Evolutionary conservation across 1,140 invertebrate species (phyloP).

Genomic region (Zaprionus tsacasi): DNA sequence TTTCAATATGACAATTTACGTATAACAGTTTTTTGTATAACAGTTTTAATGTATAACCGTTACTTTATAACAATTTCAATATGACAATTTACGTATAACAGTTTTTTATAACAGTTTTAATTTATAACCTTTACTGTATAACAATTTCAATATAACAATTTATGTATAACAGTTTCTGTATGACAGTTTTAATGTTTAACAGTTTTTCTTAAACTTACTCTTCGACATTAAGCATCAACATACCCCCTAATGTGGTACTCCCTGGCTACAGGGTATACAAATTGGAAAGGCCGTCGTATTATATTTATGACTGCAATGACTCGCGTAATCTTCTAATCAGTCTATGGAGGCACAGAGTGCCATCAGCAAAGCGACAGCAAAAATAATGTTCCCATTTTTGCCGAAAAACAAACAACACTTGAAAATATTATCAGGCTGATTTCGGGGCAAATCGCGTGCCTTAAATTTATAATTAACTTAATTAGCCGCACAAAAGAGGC

Average conservation of each 20-base stretch:
- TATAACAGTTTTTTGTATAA: too few species aligned
- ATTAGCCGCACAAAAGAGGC: slow-evolving; percentile 63
- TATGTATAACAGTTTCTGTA: too few species aligned
- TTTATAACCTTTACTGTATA: neutral
- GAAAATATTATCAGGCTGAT: slow-evolving; percentile 66
- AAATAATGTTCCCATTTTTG: slow-evolving; percentile 61
- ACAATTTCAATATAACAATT: neutral
- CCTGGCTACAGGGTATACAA: slow-evolving; percentile 43
- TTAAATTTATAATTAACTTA: slow-evolving; percentile 74
- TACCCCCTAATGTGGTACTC: neutral
- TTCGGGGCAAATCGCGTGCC: slow-evolving; percentile 69
- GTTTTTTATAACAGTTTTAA: too few species aligned
- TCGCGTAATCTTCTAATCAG: slow-evolving; percentile 69
- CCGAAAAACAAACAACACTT: slow-evolving; percentile 43
- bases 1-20: neutral
- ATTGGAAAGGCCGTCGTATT: slow-evolving; percentile 63
- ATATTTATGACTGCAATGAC: slow-evolving; percentile 64
- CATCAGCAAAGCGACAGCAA: slow-evolving; percentile 48
- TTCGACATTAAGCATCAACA: neutral
- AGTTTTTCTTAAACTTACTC: neutral
- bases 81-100: too few species aligned
- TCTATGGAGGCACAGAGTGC: slow-evolving; percentile 25
- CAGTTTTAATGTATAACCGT: too few species aligned
- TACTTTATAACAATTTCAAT: too few species aligned
- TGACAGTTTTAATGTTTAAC: neutral